phyloP scores from a whole-genome alignment of 2,888 invertebrate genomes.

The Antheraea assamensis region DNA sequence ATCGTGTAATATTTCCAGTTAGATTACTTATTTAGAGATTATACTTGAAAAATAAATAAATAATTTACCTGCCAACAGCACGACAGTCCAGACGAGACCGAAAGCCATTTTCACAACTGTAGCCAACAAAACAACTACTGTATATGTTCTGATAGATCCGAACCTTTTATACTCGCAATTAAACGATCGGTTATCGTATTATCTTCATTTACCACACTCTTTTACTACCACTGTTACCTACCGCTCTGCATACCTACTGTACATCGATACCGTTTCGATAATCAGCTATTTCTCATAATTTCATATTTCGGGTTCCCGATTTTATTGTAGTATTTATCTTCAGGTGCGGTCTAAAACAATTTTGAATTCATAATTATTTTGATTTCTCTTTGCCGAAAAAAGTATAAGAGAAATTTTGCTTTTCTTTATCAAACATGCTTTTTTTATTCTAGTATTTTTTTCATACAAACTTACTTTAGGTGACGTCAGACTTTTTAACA shows the following conservation, averaged over 20 bases:
- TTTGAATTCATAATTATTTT: not conserved
- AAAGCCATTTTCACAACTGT: conserved; percentile 30
- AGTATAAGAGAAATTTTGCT: no score
- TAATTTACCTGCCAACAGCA: conserved; percentile 35
- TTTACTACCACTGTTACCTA: not conserved
- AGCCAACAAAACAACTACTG: conserved; percentile 5
- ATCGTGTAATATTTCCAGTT: no score
- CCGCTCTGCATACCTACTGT: not conserved
- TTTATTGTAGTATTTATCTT: not conserved
- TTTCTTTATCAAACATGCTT: no score
- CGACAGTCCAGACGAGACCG: conserved; percentile 28
- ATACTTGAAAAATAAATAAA: conserved; percentile 9
- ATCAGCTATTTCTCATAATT: not conserved
- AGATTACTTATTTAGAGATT: no score
- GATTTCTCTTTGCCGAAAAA: no score
- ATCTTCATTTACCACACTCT: conserved; percentile 9
- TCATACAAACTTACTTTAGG: no score
- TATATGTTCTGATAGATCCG: not conserved
- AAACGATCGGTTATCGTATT: not conserved
- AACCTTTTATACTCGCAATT: conserved; percentile 17
- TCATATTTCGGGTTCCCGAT: not conserved
- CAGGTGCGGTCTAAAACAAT: not conserved
- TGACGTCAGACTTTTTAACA: no score
- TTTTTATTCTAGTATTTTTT: no score
- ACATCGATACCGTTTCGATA: not conserved